These are phyloP conservation scores for Anomalospiza imberbis DNA, from an alignment of 2,797 vertebrate species.

Conservation along the genomic window DNA sequence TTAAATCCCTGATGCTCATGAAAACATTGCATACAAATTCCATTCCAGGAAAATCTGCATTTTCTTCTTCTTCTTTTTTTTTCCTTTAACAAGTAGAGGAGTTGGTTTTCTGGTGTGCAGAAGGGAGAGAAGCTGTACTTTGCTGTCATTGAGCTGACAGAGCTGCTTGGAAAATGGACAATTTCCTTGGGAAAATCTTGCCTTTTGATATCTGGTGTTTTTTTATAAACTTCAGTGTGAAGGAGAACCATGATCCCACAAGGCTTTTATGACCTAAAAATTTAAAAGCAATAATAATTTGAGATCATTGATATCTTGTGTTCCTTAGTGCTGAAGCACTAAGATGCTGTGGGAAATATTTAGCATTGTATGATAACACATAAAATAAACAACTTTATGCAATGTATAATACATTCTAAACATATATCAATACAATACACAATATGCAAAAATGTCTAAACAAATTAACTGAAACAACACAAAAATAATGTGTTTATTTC, in stretches of 20 bases:
- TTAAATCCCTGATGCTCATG: neutral
- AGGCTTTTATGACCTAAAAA: neutral
- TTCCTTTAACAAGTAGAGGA: neutral
- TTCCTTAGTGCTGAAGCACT: neutral
- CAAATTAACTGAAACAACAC: slow-evolving; percentile 55
- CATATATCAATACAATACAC: neutral
- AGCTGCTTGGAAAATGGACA: neutral
- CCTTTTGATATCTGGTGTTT: neutral
- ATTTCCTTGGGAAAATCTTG: neutral
- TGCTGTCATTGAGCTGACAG: neutral
- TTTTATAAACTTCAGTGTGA: neutral
- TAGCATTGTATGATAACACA: neutral
- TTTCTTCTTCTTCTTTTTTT: neutral
- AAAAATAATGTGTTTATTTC: slow-evolving; percentile 22
- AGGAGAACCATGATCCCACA: neutral
- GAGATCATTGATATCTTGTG: neutral
- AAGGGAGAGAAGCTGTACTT: neutral
- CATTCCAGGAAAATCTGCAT: neutral
- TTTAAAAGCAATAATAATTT: neutral
- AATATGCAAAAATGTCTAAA: slow-evolving; percentile 27
- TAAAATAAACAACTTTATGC: neutral
- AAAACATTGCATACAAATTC: neutral
- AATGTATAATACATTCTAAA: neutral
- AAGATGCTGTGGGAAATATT: neutral
- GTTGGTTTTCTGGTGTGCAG: neutral